Conservation (phyloP, 2,113 vertebrate genomes). For the Sinocyclocheilus anophthalmus region DNA sequence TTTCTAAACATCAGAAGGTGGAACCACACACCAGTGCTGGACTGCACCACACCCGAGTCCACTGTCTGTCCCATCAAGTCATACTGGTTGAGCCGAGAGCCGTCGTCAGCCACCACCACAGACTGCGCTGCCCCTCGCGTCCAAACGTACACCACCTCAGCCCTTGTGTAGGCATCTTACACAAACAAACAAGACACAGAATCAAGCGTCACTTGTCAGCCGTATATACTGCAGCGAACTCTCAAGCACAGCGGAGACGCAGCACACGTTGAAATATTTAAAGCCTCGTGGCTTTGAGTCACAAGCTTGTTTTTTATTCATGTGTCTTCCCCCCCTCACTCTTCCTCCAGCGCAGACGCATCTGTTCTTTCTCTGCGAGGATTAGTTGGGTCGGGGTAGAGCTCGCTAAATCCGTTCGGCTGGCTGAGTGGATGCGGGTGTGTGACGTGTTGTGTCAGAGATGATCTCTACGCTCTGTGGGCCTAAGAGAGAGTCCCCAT, state of each 20-base stretch:
- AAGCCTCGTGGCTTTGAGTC: slow-evolving; percentile 66
- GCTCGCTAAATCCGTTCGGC: not conserved
- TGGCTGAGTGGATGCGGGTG: not conserved
- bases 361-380: slow-evolving; percentile 54
- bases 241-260: slow-evolving; percentile 38
- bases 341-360: not conserved
- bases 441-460: not conserved
- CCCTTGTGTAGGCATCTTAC: slow-evolving; percentile 94
- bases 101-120: slow-evolving; percentile 96
- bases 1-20: not conserved
- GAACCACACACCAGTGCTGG: slow-evolving; percentile 87
- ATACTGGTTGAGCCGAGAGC: slow-evolving; percentile 95
- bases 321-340: slow-evolving; percentile 39
- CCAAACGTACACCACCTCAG: slow-evolving; percentile 97
- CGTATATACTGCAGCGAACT: slow-evolving; percentile 5
- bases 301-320: slow-evolving; percentile 63
- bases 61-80: slow-evolving; percentile 96
- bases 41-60: slow-evolving; percentile 95
- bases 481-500: slow-evolving; percentile 3
- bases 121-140: slow-evolving; percentile 91
- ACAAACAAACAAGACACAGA: slow-evolving; percentile 24
- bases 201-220: not conserved
- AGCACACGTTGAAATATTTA: slow-evolving; percentile 76
- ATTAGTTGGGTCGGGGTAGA: slow-evolving; percentile 50
- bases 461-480: not conserved